Base-by-base conservation (phyloP, 2,888 invertebrate species). In the Cheilosia urbana region DNA sequence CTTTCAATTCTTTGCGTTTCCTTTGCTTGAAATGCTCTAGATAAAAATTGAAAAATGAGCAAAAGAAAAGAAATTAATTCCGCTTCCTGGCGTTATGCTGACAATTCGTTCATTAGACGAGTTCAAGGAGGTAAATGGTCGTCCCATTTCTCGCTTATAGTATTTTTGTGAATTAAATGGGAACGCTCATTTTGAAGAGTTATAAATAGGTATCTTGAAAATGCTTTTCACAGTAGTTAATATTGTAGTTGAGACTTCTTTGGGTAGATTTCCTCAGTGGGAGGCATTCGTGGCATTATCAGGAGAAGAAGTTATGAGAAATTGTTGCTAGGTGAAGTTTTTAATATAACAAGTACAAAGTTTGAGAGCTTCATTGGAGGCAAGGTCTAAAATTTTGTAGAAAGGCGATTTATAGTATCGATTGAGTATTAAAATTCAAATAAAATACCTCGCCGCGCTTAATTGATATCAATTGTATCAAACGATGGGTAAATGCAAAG, bases 21-120 rank as follows among this genome's bases (percentile, higher is more conserved):
- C 55, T 69, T 63, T 51, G 45, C 53, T 65, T 17, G 63, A 62
- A 79, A 79, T 75, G 58, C 65, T 69, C 69, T 62, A 65, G 68
- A 75, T 73, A 47, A 75, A 47, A 79, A 79, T 69, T 79, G 51
- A 73, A 60, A 84, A 84, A 79, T 58, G 63, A 51, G 47, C 73
- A 40, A 58, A 79, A 58, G 45, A 53, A 73, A 53, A 58, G 58
- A 51, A 69, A 79, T 75, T 73, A 75, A 84, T 75, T 69, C 53
- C 45, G 55, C 21, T 73, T 84, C 63, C 30, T 27, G 17, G 17
- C 65, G n/a, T 53, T 75, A 21, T 68, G 72, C 57, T 79, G 73
- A 75, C 83, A 75, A 79, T 73, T 78, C 79, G 58, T 73, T 83
- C 63, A 83, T 83, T 78, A 68, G 68, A 83, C 42, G 68, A 68